A percentile compares a stretch with the other conserved stretches of the same genome.
Conservation (phyloP, 1,140 invertebrate species). For the Hyles vespertilio region DNA sequence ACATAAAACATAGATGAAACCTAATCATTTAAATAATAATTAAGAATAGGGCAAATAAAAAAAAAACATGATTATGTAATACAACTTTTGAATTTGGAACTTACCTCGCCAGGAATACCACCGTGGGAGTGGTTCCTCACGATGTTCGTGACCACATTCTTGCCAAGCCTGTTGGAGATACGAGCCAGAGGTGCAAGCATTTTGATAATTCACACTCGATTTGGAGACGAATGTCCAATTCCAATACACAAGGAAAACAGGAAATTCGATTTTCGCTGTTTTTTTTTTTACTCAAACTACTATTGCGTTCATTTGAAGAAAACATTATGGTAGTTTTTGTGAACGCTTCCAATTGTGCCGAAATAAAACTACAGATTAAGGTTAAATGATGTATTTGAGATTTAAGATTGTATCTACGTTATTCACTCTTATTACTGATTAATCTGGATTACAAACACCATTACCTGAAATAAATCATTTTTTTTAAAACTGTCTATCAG, state of each 20-base stretch:
- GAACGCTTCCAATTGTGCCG: constrained; percentile 14
- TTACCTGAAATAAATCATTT: constrained; percentile 16
- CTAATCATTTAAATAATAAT: too few species aligned
- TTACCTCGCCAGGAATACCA: constrained; percentile 81
- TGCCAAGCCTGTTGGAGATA: constrained; percentile 63
- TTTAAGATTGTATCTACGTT: constrained; percentile 26
- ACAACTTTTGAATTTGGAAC: constrained; percentile 49
- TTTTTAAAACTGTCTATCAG: too few species aligned
- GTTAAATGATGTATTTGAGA: constrained; percentile 9
- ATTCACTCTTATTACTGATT: too few species aligned
- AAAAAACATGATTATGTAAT: constrained; percentile 70
- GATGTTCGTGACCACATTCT: constrained; percentile 75
- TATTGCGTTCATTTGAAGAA: constrained; percentile 33
- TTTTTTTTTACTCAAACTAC: constrained; percentile 37
- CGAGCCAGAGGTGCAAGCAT: constrained; percentile 62
- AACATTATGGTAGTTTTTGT: constrained; percentile 1
- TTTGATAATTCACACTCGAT: constrained; percentile 28
- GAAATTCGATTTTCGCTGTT: constrained; percentile 22
- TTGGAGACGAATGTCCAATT: constrained; percentile 3
- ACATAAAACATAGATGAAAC: too few species aligned
- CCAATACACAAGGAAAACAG: constrained; percentile 14
- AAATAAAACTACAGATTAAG: too few species aligned
- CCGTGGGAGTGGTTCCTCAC: constrained; percentile 79
- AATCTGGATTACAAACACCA: not conserved
- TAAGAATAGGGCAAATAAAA: not conserved